These are phyloP conservation scores for Polypterus bichir DNA, from an alignment of 2,113 vertebrate species.

Conservation along the genomic window DNA sequence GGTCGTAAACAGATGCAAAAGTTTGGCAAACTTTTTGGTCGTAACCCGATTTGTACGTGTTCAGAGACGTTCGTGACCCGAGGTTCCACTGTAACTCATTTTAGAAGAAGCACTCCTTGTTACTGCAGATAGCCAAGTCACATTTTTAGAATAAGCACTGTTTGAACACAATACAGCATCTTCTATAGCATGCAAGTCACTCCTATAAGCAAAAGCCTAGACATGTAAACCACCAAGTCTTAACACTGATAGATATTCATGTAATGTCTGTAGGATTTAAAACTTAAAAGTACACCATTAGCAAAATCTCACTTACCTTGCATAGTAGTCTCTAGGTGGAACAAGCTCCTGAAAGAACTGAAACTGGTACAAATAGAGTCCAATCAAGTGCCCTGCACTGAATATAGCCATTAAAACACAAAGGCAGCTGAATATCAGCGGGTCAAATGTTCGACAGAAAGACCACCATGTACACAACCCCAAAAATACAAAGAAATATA, in stretches of 20 bases:
- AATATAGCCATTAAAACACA: constrained; percentile 96
- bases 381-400: constrained; percentile 81
- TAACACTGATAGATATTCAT: neutral
- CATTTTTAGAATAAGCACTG: too few species aligned
- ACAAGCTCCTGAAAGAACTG: constrained; percentile 91
- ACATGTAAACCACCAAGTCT: constrained; percentile 3
- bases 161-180: too few species aligned
- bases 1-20: too few species aligned
- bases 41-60: too few species aligned
- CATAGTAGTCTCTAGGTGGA: constrained; percentile 62
- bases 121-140: too few species aligned
- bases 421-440: constrained; percentile 91
- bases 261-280: too few species aligned
- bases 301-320: constrained; percentile 55
- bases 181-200: too few species aligned
- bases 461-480: constrained; percentile 97
- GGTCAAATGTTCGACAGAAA: constrained; percentile 78
- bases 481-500: constrained; percentile 93
- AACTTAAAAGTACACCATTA: neutral
- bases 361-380: constrained; percentile 94
- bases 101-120: too few species aligned
- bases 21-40: too few species aligned
- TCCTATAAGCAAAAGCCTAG: too few species aligned
- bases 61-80: too few species aligned
- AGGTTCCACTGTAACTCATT: too few species aligned